Evolutionary conservation across 2,888 invertebrate species (phyloP), one percentile per base, ranked within the genome.

Genomic region (Cosmorhoe ocellata): DNA sequence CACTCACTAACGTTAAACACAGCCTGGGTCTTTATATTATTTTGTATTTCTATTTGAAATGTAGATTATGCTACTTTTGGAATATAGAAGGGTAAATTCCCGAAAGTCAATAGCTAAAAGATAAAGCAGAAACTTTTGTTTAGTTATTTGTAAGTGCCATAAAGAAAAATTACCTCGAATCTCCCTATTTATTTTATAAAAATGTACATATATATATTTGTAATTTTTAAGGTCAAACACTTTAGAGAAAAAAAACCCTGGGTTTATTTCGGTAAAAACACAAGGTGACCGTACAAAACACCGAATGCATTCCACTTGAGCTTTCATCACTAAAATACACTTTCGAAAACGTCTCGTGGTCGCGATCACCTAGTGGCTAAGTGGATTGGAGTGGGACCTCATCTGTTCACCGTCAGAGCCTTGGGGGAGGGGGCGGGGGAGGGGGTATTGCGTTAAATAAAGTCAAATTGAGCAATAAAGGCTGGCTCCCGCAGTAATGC

Each of bases 381-480:
- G 89, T 89, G 88, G 87, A 89, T 89, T 89, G 89, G 77, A 84
- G 85, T 75, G 82, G 84, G 84, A 84, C 79, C 85, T 84, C 89
- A 87, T 89, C 88, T 88, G 88, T 87, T 85, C 84, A 70, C 81
- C 82, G 84, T 79, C 86, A 80, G 69, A 64, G 72, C 69, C 69
- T 67, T 64, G 64, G 72, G 71, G 63, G 59, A 51, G 40, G 39
- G 30, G 24, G 18, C 18, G 5, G 32, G 51, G 51, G 57, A 47
- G 59, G 66, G 72, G 66, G 79, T 78, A 79, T 79, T 81, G 82
- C 79, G 85, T 87, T 89, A 88, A 90, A 89, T 88, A 89, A 89
- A 89, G 88, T 87, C 87, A 89, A 90, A 90, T 90, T 90, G 90
- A 90, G 88, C 88, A 89, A 90, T 90, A 90, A 89, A 89, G 86